Evolutionary conservation across 2,797 vertebrate species (phyloP).

Genomic region (Merluccius polli): DNA sequence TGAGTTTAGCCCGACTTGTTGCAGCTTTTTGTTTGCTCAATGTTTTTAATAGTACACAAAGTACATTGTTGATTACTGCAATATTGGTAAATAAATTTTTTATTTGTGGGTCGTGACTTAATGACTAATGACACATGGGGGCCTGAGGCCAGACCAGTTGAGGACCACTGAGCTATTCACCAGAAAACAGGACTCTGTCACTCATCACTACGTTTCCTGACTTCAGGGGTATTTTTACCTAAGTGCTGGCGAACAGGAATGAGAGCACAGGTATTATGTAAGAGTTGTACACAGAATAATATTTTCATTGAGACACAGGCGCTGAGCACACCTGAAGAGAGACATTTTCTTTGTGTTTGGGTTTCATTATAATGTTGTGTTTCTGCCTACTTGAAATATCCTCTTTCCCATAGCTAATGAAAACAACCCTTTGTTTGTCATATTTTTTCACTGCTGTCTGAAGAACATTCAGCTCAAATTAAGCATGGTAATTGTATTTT

Average conservation of each 20-base stretch:
- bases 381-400: not conserved
- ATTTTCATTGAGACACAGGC: not conserved
- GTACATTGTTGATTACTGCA: too few relatives aligned
- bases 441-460: not conserved
- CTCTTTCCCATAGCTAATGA: not conserved
- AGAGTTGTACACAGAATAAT: not conserved
- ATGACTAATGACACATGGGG: too few relatives aligned
- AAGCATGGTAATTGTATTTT: not conserved
- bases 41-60: too few relatives aligned
- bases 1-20: too few relatives aligned
- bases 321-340: not conserved
- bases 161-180: too few relatives aligned
- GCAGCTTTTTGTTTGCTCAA: too few relatives aligned
- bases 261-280: not conserved
- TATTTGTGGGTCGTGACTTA: too few relatives aligned
- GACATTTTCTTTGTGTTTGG: not conserved
- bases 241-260: not conserved
- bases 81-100: too few relatives aligned
- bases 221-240: not conserved
- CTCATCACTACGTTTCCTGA: not conserved
- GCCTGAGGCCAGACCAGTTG: too few relatives aligned
- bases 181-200: slow-evolving; percentile 28
- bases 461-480: not conserved
- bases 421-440: not conserved
- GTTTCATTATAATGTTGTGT: too few relatives aligned